Evolutionary conservation across 2,113 vertebrate genomes (phyloP).

Genomic region (Pollimyrus isidori): DNA sequence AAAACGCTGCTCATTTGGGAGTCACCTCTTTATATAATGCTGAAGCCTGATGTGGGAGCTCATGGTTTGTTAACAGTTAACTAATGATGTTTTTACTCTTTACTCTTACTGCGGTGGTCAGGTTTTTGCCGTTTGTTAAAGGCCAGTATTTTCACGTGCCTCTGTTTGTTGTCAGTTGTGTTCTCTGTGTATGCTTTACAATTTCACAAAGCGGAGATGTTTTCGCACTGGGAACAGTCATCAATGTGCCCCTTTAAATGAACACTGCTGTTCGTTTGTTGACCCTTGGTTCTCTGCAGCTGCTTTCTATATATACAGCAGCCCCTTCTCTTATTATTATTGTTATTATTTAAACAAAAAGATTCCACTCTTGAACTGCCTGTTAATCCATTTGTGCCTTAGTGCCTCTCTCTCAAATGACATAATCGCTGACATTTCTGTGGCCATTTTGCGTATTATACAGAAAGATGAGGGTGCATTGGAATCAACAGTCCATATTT

Average conservation of each 20-base stretch:
- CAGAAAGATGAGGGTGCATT: background rate
- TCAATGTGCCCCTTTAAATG: background rate
- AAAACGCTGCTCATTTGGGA: background rate
- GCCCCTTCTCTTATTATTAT: background rate
- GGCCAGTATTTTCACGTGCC: background rate
- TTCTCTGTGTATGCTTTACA: background rate
- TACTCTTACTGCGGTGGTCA: background rate
- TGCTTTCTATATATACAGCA: background rate
- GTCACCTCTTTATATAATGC: background rate
- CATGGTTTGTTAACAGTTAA: background rate
- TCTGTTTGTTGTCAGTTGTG: background rate
- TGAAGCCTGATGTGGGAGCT: background rate
- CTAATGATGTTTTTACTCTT: background rate
- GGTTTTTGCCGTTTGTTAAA: background rate
- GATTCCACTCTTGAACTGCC: background rate
- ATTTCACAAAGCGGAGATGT: background rate
- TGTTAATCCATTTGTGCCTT: background rate
- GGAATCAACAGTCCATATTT: conserved; percentile 1
- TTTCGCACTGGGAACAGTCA: background rate
- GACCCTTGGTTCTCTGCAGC: background rate
- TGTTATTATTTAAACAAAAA: background rate
- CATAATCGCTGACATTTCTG: background rate
- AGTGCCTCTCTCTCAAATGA: background rate
- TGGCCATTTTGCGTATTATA: background rate
- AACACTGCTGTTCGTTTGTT: background rate